phyloP scores from a whole-genome alignment of 2,797 vertebrate genomes.

The Gobionotothen gibberifrons region DNA sequence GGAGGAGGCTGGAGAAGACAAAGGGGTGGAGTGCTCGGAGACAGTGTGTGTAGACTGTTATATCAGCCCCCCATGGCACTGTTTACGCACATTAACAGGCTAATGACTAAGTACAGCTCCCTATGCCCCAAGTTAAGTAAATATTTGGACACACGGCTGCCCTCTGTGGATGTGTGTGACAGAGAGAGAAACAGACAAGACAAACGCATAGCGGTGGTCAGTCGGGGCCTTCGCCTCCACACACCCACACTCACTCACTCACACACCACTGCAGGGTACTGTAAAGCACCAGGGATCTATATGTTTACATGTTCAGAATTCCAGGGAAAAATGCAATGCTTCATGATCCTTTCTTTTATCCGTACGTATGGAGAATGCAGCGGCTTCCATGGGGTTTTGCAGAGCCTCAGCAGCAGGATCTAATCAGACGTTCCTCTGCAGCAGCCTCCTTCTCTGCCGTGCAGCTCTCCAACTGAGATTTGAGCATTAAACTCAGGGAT shows the following conservation, averaged over 20 bases:
- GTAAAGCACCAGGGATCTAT: constrained; percentile 45
- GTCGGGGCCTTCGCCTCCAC: constrained; percentile 34
- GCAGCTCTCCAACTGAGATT: constrained; percentile 62
- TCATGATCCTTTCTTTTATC: constrained; percentile 34
- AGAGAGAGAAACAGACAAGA: constrained; percentile 60
- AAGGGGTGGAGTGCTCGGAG: constrained; percentile 45
- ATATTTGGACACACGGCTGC: constrained; percentile 80
- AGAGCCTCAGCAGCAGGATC: constrained; percentile 72
- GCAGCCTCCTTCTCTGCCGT: constrained; percentile 37
- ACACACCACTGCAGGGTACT: constrained; percentile 32
- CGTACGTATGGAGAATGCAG: constrained; percentile 24
- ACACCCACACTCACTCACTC: constrained; percentile 35
- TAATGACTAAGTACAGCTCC: constrained; percentile 79
- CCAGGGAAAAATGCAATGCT: constrained; percentile 26
- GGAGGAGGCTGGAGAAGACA: constrained; percentile 29
- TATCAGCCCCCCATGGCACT: constrained; percentile 77
- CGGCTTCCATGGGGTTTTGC: constrained; percentile 26
- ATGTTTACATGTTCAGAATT: constrained; percentile 48
- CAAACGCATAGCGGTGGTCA: constrained; percentile 55
- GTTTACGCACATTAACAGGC: constrained; percentile 82
- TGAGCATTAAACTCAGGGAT: constrained; percentile 60
- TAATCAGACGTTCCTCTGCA: constrained; percentile 61
- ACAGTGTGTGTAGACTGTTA: constrained; percentile 68
- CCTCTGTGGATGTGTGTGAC: constrained; percentile 66
- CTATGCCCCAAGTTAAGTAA: constrained; percentile 78